phyloP scores from a whole-genome alignment of 2,888 invertebrate species.

The Polydrusus cervinus region DNA sequence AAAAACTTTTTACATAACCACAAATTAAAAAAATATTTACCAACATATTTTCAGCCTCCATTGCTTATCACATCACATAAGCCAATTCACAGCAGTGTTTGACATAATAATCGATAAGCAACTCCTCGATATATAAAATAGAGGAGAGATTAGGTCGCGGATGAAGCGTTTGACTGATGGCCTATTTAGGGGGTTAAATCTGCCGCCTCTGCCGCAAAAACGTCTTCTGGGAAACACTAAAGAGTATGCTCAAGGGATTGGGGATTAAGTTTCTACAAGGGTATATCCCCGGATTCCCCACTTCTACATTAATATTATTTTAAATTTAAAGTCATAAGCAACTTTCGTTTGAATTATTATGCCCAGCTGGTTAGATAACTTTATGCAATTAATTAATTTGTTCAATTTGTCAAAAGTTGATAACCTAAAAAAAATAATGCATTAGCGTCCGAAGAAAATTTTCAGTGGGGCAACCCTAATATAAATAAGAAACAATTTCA shows the following conservation, averaged over 20 bases:
- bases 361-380: not conserved
- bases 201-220: conserved; percentile 55
- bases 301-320: conserved; percentile 33
- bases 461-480: too few relatives aligned
- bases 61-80: conserved; percentile 16
- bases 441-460: too few relatives aligned
- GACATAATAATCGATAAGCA: conserved; percentile 42
- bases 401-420: too few relatives aligned
- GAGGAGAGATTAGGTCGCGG: conserved; percentile 55
- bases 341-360: not conserved
- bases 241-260: conserved; percentile 57
- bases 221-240: conserved; percentile 58
- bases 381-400: not conserved
- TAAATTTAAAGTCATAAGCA: conserved; percentile 5
- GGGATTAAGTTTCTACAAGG: conserved; percentile 52
- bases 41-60: not conserved
- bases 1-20: too few relatives aligned
- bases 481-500: too few relatives aligned
- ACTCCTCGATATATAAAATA: conserved; percentile 55
- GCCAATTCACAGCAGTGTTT: conserved; percentile 31
- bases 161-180: conserved; percentile 58
- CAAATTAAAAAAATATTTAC: not conserved
- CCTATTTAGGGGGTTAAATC: conserved; percentile 55
- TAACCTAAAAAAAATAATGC: too few relatives aligned
- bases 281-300: conserved; percentile 10